Percentiles rank a stretch among this genome's conserved stretches.
phyloP scores from a whole-genome alignment of 2,888 invertebrate genomes.

The Agriopis marginaria region DNA sequence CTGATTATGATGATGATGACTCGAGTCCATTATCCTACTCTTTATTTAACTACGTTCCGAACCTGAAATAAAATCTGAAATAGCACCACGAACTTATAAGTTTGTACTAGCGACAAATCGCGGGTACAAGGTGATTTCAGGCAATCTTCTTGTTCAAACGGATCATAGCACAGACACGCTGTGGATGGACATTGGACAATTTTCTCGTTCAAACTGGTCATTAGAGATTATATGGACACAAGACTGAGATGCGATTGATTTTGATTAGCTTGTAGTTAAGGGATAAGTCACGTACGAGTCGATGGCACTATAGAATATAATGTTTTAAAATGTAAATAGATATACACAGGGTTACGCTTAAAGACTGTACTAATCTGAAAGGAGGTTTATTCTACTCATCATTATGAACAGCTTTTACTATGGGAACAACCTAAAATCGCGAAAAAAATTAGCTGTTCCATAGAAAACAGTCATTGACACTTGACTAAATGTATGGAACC shows the following conservation, averaged over 20 bases:
- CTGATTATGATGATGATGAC: no score
- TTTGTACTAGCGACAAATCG: slow-evolving; percentile 2
- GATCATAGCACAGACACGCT: slow-evolving; percentile 9
- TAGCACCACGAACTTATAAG: not conserved
- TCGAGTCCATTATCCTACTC: not conserved
- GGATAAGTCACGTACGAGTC: slow-evolving; percentile 16
- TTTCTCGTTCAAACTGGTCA: slow-evolving; percentile 13
- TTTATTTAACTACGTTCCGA: no score
- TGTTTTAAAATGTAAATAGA: not conserved
- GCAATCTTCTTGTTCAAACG: slow-evolving; percentile 15
- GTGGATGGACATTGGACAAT: slow-evolving; percentile 17
- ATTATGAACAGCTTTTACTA: no score
- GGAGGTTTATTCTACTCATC: no score
- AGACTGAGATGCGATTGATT: slow-evolving; percentile 6
- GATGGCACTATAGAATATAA: not conserved
- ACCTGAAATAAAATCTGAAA: not conserved
- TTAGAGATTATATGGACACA: slow-evolving; percentile 21
- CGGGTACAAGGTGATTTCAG: not conserved
- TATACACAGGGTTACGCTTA: no score
- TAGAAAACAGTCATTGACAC: no score
- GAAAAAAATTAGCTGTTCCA: no score
- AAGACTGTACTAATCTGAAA: no score
- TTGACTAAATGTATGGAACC: no score
- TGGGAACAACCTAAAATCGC: no score
- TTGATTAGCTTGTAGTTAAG: not conserved